Conservation (phyloP, 2,797 vertebrate species). For the Mormyrops attenuatus region DNA sequence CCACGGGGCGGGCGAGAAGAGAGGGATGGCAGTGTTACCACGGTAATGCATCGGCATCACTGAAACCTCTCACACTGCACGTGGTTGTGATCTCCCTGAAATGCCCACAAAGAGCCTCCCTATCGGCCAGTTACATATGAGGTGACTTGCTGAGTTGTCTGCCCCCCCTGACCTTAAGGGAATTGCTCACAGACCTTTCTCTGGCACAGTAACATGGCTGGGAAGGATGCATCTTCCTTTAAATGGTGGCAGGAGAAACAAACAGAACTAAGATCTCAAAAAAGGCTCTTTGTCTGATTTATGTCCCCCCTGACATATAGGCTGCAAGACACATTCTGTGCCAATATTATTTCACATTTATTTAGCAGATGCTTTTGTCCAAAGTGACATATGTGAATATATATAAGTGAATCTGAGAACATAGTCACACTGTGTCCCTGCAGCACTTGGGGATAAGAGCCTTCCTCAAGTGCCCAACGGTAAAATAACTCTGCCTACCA, state of each 20-base stretch:
- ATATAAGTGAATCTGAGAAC: neutral
- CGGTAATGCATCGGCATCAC: neutral
- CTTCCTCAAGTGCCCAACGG: neutral
- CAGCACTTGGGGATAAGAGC: neutral
- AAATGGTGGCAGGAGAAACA: conserved; percentile 37
- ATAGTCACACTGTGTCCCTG: neutral
- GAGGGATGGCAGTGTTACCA: conserved; percentile 38
- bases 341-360: neutral
- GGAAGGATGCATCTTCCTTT: conserved; percentile 6
- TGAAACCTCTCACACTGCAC: neutral
- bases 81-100: neutral
- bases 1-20: conserved; percentile 50
- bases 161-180: neutral
- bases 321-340: neutral
- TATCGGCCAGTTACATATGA: neutral
- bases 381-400: neutral
- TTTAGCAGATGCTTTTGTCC: neutral
- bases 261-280: neutral
- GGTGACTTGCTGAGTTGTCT: neutral
- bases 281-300: neutral
- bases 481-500: neutral
- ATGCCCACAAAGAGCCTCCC: neutral
- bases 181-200: neutral
- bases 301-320: neutral
- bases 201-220: neutral